Evolutionary conservation across 2,888 invertebrate species (phyloP), one percentile per base, ranked within the genome.

Genomic region (Anorthoa munda): DNA sequence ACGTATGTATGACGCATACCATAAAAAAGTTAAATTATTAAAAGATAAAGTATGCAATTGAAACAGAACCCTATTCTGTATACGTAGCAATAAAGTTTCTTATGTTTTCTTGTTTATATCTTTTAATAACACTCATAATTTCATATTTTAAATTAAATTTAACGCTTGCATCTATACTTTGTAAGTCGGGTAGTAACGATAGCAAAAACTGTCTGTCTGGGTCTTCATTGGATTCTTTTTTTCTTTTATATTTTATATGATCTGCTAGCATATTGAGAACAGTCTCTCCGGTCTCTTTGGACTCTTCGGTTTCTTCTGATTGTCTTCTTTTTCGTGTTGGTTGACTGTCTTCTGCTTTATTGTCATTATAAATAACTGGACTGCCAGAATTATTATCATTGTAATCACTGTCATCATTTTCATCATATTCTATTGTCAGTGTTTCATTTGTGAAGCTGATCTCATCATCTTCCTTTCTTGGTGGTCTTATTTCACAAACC

Each of bases 71-170:
- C 1, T 51, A 15, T 66, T 39, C 4, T 56, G n/a, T 12, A 39
- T 67, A 7, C 1, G n/a, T 17, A 23, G 21, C 7, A 23, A 46
- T 7, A n/a, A 46, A 18, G 9, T 74, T 77, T 39, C 39, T 39
- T 2, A 60, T 4, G 53, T 45, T 21, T 1, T 70, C 59, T 45
- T 48, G 58, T n/a, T 48, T 76, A 48, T 46, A 76, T 9, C 15
- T 58, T 39, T 79, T 79, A 0, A 76, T 0, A 18, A 79, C 9
- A 2, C 21, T 72, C 75, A 76, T 76, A 11, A 76, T 72, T 51
- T 79, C 75, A 39, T 58, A 76, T 63, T 76, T 76, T 13, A 79
- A 63, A 72, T 79, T 46, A 1, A 76, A 76, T 26, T 79, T 79
- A 12, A 58, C 1, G 2, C 21, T 58, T 1, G 72, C 23, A 23